Base-by-base conservation (phyloP, 2,113 vertebrate genomes). In the Amia ocellicauda region DNA sequence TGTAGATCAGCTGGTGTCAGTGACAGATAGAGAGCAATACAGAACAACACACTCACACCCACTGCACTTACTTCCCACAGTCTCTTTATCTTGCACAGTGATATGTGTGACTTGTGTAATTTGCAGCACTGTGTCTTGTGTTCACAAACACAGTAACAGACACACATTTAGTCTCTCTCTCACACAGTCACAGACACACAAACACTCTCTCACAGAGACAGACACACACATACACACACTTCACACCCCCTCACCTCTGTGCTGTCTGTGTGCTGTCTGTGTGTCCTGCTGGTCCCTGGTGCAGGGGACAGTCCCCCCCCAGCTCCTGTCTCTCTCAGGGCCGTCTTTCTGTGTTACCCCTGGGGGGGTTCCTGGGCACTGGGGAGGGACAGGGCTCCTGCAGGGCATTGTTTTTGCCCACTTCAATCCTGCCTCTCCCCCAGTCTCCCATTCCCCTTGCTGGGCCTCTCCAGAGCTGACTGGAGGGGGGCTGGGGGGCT, bases 161-260 rank as follows among this genome's bases (percentile, higher is more conserved):
- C 61, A 13, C 28, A 36, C 20, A 52, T 52, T 26, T 45, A 4
- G 23, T 7, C 19, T 11, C 26, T 3, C 47, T 49, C 49, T 52
- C 19, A 17, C 49, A 62, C 28, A 24, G 13, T 52, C 61, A 60
- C 58, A 47, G 22, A 61, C 59, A 63, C 62, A 63, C 23, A 55
- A 49, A 42, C 4, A 19, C 19, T 53, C 9, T 40, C 29, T 49
- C n/a, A 31, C 7, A 51, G 3, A 52, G 24, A 49, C 41, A 22
- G 19, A 20, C 45, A 23, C 28, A 53, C 54, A 28, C 54, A 29
- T n/a, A 56, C 54, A 56, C 26, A n/a, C 2, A 54, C 28, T 16
- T n/a, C 20, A 3, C 26, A 4, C 28, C 8, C 5, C 1, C 17
- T 4, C 19, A 7, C 17, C 28, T 11, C 29, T n/a, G n/a, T n/a